These are phyloP conservation scores for Machimus rusticus DNA, from an alignment of 2,888 invertebrate genomes.

Conservation along the genomic window DNA sequence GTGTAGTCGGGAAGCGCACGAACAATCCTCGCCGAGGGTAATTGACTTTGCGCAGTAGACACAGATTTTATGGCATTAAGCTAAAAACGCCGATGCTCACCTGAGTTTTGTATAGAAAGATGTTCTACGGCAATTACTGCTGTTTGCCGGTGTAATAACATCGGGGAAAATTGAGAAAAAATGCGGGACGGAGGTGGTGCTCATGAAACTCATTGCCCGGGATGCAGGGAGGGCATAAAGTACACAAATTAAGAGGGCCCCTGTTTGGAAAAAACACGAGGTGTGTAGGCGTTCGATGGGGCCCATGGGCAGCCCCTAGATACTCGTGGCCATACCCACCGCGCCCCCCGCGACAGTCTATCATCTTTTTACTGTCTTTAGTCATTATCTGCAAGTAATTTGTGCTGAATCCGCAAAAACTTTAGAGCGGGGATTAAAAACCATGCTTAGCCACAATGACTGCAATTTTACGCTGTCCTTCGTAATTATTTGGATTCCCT, in stretches of 20 bases:
- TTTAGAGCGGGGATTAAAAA: slow-evolving; percentile 12
- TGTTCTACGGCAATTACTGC: slow-evolving; percentile 31
- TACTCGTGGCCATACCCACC: neutral
- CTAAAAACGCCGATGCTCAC: slow-evolving; percentile 27
- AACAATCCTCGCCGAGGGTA: slow-evolving; percentile 23
- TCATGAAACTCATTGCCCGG: neutral
- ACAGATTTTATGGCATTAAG: slow-evolving; percentile 34
- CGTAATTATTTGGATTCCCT: slow-evolving; percentile 28
- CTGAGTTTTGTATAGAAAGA: neutral
- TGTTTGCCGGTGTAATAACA: slow-evolving; percentile 37
- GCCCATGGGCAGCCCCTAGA: neutral
- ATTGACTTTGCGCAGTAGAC: slow-evolving; percentile 36
- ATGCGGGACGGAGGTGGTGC: neutral
- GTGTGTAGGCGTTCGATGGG: slow-evolving; percentile 25
- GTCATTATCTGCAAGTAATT: slow-evolving; percentile 36
- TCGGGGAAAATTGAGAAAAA: slow-evolving; percentile 5
- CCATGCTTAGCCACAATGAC: slow-evolving; percentile 33
- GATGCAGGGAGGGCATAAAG: neutral
- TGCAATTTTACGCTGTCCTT: slow-evolving; percentile 41
- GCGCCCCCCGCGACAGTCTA: neutral
- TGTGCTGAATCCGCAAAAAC: slow-evolving; percentile 28
- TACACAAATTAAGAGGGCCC: slow-evolving; percentile 19
- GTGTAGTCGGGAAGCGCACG: neutral
- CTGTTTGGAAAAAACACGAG: neutral
- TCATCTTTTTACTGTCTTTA: slow-evolving; percentile 31